Evolutionary conservation across 2,113 vertebrate genomes (phyloP).

Genomic region (Eleginops maclovinus): DNA sequence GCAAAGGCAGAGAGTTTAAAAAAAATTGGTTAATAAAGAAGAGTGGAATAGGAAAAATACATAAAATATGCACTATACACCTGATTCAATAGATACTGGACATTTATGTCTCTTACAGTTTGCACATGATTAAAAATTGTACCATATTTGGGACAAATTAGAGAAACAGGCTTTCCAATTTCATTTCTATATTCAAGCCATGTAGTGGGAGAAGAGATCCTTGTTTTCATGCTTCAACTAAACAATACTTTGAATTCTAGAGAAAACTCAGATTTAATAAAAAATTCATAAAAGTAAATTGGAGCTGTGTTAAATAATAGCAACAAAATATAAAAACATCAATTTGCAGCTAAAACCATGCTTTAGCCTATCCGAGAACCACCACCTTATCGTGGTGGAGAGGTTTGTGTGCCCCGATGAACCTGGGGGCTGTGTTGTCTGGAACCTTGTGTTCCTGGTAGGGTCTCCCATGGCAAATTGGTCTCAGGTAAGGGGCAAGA

Average conservation of each 20-base stretch:
- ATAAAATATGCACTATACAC: neutral
- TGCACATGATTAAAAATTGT: neutral
- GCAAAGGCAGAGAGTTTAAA: conserved; percentile 42
- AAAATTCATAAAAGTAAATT: too few species aligned
- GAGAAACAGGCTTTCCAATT: neutral
- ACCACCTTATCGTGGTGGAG: too few species aligned
- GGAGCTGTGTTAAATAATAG: too few species aligned
- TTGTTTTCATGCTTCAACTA: neutral
- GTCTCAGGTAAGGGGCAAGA: too few species aligned
- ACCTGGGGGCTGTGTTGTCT: too few species aligned
- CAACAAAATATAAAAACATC: too few species aligned
- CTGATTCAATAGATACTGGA: neutral
- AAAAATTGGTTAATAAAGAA: conserved; percentile 24
- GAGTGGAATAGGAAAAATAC: neutral
- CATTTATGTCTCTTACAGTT: neutral
- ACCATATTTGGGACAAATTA: neutral
- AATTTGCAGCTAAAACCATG: too few species aligned
- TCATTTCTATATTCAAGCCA: neutral
- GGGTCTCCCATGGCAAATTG: too few species aligned
- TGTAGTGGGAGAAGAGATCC: neutral
- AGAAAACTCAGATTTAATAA: too few species aligned
- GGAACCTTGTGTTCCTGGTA: too few species aligned
- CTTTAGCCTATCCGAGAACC: too few species aligned
- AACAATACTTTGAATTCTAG: neutral
- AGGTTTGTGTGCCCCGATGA: too few species aligned